phyloP scores from a whole-genome alignment of 2,797 vertebrate species.

The Hapalemur alaotrensis region DNA sequence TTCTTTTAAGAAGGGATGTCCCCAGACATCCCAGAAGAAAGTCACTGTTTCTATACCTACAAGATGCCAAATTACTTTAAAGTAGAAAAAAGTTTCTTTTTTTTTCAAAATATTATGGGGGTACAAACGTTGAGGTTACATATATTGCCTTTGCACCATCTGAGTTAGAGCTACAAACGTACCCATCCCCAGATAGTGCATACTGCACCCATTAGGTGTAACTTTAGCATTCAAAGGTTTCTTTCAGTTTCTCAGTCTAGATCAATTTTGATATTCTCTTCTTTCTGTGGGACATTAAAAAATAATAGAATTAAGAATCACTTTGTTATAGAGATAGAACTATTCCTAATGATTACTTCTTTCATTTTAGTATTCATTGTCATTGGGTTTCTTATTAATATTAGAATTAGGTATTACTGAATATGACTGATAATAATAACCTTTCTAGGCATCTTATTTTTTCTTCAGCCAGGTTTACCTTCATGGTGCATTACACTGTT shows the following conservation, averaged over 20 bases:
- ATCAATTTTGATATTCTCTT: background rate
- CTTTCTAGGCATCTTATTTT: constrained; percentile 3
- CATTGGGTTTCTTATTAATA: background rate
- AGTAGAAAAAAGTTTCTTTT: background rate
- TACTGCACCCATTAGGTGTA: no score
- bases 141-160: no score
- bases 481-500: background rate
- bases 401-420: background rate
- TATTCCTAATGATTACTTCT: background rate
- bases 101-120: no score
- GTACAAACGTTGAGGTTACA: no score
- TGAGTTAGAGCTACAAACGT: no score
- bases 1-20: background rate
- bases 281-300: background rate
- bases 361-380: background rate
- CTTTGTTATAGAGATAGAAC: background rate
- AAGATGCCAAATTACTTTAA: background rate
- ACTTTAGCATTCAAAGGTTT: background rate
- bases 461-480: background rate
- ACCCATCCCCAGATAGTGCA: no score
- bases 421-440: background rate
- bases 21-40: background rate
- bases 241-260: background rate
- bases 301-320: background rate
- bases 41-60: background rate